phyloP scores from a whole-genome alignment of 2,888 invertebrate genomes.

The Melinaea menophilus region DNA sequence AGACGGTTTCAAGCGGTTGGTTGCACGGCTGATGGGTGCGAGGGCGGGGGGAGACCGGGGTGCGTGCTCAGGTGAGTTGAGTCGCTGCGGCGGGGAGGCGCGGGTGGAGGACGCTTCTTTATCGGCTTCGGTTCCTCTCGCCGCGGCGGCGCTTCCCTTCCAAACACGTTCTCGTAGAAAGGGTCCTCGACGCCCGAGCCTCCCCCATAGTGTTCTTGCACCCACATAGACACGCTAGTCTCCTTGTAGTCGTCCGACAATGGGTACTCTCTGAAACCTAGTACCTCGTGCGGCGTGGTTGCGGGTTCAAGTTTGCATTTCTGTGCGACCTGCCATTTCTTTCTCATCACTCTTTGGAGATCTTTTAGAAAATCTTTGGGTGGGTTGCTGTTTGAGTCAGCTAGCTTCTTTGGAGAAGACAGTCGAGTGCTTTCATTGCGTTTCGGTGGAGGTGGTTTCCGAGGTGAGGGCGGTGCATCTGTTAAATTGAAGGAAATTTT shows the following conservation, averaged over 20 bases:
- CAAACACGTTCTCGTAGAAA: conserved; percentile 86
- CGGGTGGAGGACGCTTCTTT: conserved; percentile 89
- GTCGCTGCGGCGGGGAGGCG: conserved; percentile 93
- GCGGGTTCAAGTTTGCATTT: conserved; percentile 92
- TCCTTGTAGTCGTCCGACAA: conserved; percentile 85
- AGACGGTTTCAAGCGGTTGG: conserved; percentile 51
- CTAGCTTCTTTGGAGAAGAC: conserved; percentile 86
- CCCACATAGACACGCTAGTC: conserved; percentile 93
- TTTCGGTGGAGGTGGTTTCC: conserved; percentile 85
- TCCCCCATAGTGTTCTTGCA: conserved; percentile 90
- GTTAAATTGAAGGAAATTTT: conserved; percentile 81
- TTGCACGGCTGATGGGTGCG: conserved; percentile 44
- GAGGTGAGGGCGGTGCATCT: conserved; percentile 78
- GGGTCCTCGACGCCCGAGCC: conserved; percentile 68
- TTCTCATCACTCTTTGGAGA: conserved; percentile 93
- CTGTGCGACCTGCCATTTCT: conserved; percentile 95
- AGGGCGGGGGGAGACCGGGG: conserved; percentile 22
- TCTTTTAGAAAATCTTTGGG: conserved; percentile 91
- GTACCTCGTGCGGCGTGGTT: conserved; percentile 94
- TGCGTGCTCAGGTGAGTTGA: conserved; percentile 86
- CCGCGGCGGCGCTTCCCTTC: conserved; percentile 47
- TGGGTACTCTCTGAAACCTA: conserved; percentile 91
- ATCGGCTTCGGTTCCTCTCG: conserved; percentile 63
- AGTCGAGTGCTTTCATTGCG: conserved; percentile 85
- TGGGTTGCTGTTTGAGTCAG: conserved; percentile 84